These are phyloP conservation scores for Acrobasis consociella DNA, from an alignment of 2,888 invertebrate species.

Conservation along the genomic window DNA sequence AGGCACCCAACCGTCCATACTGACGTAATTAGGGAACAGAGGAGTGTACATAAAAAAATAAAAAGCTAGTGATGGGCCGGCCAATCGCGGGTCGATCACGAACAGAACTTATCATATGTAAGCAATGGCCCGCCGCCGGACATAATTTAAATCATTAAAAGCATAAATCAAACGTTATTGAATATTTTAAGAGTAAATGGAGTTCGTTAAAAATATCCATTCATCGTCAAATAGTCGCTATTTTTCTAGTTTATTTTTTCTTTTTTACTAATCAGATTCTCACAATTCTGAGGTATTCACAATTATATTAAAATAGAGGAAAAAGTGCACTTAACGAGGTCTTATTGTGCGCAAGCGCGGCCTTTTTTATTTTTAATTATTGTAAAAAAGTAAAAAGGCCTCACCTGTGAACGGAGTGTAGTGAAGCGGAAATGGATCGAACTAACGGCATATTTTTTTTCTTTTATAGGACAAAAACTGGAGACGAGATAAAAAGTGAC, in stretches of 20 bases:
- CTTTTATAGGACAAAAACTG: constrained; percentile 68
- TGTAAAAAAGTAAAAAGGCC: constrained; percentile 64
- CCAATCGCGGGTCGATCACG: constrained; percentile 66
- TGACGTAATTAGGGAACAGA: constrained; percentile 70
- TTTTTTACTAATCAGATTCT: constrained; percentile 29
- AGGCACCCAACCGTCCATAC: constrained; percentile 53
- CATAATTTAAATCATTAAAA: constrained; percentile 75
- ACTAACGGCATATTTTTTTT: constrained; percentile 71
- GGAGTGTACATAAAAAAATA: constrained; percentile 57
- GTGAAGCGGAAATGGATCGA: constrained; percentile 77
- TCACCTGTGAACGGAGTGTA: constrained; percentile 76
- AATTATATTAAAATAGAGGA: constrained; percentile 54
- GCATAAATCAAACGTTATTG: constrained; percentile 77
- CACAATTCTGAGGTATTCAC: constrained; percentile 31
- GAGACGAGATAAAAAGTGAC: constrained; percentile 70
- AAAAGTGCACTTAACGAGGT: constrained; percentile 67
- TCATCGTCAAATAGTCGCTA: constrained; percentile 36
- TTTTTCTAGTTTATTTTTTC: constrained; percentile 30
- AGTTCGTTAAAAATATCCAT: constrained; percentile 46
- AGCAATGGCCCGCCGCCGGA: constrained; percentile 64
- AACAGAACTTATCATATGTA: constrained; percentile 51
- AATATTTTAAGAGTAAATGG: constrained; percentile 67
- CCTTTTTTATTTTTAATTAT: constrained; percentile 72
- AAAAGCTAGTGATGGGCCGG: constrained; percentile 43
- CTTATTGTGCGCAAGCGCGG: constrained; percentile 56